These are phyloP conservation scores for Drosophila rubida DNA, from an alignment of 2,888 invertebrate species.

Conservation along the genomic window DNA sequence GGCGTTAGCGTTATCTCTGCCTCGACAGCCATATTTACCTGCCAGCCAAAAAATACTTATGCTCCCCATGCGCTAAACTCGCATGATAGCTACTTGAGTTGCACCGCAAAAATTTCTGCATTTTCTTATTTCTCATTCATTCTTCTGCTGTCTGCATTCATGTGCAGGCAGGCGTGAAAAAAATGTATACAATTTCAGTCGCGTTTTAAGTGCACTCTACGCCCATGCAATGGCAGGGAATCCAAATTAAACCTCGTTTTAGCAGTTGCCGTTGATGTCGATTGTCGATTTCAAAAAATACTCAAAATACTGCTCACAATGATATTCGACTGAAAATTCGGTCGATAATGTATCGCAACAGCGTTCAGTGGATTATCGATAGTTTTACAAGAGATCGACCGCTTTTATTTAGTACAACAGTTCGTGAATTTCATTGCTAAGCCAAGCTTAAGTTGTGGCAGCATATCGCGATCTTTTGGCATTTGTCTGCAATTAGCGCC, in stretches of 20 bases:
- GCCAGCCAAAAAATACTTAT: conserved; percentile 56
- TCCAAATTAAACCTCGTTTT: not conserved
- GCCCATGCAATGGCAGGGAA: not conserved
- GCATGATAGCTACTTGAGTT: conserved; percentile 53
- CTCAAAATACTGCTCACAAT: no score
- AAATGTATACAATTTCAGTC: conserved; percentile 5
- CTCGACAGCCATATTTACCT: conserved; percentile 78
- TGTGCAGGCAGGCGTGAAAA: conserved; percentile 2
- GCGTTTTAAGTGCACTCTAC: conserved; percentile 4
- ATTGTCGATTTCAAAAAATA: not conserved
- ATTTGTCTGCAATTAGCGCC: conserved; percentile 38
- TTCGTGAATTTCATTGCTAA: not conserved
- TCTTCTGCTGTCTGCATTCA: conserved; percentile 13
- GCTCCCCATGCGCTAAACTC: conserved; percentile 11
- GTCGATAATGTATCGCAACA: not conserved
- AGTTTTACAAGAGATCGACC: not conserved
- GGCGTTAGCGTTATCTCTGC: conserved; percentile 70
- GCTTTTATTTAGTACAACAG: not conserved
- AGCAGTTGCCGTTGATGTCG: not conserved
- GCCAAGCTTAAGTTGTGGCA: not conserved
- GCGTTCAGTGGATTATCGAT: not conserved
- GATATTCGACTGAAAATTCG: no score
- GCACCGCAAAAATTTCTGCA: conserved; percentile 23
- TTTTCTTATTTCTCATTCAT: conserved; percentile 1
- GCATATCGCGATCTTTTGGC: conserved; percentile 3